Base-by-base conservation (phyloP, 2,888 invertebrate species). In the Netelia inedita region DNA sequence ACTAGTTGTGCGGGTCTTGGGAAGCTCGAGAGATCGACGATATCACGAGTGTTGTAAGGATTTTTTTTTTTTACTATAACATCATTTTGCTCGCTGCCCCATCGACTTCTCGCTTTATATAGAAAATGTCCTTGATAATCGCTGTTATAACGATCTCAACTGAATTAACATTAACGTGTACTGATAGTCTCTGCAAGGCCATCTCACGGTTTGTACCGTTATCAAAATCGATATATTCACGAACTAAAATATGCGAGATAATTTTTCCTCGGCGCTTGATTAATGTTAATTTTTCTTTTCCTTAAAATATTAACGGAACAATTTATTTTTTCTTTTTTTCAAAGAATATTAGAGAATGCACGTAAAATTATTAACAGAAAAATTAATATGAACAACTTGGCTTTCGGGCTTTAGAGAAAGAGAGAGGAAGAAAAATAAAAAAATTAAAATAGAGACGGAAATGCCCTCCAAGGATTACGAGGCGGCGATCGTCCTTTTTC, bases 121-220 rank as follows among this genome's bases (percentile, higher is more conserved):
- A 86, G 86, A 88, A 88, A 87, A 83, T 84, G 88, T 86, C 87
- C 73, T 87, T 83, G 73, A 81, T 86, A 88, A 50, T n/a, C 19
- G 41, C 16, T 63, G 61, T 28, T 28, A 28, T 28, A 28, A 28
- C 28, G 28, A 28, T 28, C 28, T 28, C 28, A 28, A 28, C 28
- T 28, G 28, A 28, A 28, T 28, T 28, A 28, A 28, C 28, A 28
- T 28, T 28, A 28, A 28, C 28, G 28, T 28, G 28, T 28, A 28
- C 28, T 28, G 28, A 28, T 28, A 28, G 28, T 28, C 28, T 3
- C 5, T 28, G 28, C 28, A 28, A 28, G 28, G 28, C 28, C 28
- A 28, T 28, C 28, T 28, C 28, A 28, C 5, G 28, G 28, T 5
- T 28, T 28, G 2, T 46, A 88, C 87, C 76, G 82, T 86, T 85